Conservation (phyloP, 2,797 vertebrate genomes). For the Leptatherina wallacei region DNA sequence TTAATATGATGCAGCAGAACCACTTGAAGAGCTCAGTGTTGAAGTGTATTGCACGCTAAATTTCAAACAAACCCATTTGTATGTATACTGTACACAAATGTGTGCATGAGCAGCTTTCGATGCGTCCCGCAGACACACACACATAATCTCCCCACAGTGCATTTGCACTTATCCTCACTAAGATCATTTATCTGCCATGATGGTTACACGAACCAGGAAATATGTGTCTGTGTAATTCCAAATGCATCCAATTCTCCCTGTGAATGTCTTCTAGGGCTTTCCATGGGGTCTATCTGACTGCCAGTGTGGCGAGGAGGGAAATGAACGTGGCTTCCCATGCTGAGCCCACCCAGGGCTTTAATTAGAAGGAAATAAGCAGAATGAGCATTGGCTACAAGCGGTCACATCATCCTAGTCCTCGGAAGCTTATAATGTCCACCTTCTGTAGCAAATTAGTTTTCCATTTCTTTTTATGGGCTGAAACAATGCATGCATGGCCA, state of each 20-base stretch:
- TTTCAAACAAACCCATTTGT: slow-evolving; percentile 12
- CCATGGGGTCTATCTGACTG: slow-evolving; percentile 59
- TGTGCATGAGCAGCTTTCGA: slow-evolving; percentile 7
- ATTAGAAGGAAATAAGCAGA: slow-evolving; percentile 68
- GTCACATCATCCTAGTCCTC: slow-evolving; percentile 29
- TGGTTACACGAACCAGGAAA: slow-evolving; percentile 60
- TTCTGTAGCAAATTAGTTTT: slow-evolving; percentile 29
- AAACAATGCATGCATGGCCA: not conserved
- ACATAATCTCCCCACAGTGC: slow-evolving; percentile 18
- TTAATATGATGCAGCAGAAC: slow-evolving; percentile 24
- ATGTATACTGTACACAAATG: not conserved
- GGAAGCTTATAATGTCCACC: slow-evolving; percentile 27
- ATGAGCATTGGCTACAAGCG: slow-evolving; percentile 38
- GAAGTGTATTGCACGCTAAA: slow-evolving; percentile 10
- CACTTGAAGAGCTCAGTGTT: slow-evolving; percentile 13
- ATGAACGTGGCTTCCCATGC: slow-evolving; percentile 67
- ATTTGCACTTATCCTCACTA: slow-evolving; percentile 40
- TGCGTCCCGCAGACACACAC: slow-evolving; percentile 19
- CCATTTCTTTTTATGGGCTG: slow-evolving; percentile 7
- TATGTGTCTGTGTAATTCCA: slow-evolving; percentile 51
- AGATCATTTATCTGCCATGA: slow-evolving; percentile 45
- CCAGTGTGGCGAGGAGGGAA: slow-evolving; percentile 57
- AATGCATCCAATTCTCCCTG: slow-evolving; percentile 45
- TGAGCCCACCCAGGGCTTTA: slow-evolving; percentile 68
- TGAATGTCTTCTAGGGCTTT: slow-evolving; percentile 56